Conservation (phyloP, 2,113 vertebrate species). For the Pangasianodon gigas region DNA sequence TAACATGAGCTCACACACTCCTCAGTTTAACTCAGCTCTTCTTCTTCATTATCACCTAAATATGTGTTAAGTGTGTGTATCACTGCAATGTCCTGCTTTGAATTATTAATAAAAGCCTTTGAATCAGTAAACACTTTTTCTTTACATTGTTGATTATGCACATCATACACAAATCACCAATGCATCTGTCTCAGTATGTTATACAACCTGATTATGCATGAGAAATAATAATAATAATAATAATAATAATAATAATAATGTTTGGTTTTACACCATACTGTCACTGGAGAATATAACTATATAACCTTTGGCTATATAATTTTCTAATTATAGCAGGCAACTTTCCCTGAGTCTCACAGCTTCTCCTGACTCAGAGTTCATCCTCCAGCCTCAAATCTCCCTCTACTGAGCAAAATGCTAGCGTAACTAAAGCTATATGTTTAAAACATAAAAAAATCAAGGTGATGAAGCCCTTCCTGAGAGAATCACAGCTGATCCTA, state of each 20-base stretch:
- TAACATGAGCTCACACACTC: slow-evolving; percentile 6
- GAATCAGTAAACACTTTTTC: not conserved
- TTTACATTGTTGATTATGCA: not conserved
- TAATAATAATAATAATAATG: no score
- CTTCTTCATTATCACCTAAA: not conserved
- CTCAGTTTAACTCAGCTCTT: not conserved
- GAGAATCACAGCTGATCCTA: no score
- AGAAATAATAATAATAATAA: not conserved
- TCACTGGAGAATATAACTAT: no score
- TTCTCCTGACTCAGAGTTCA: no score
- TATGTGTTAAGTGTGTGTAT: not conserved
- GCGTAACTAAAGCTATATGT: not conserved
- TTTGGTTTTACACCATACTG: no score
- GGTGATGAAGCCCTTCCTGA: no score
- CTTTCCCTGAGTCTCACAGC: no score
- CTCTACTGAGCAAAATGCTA: no score
- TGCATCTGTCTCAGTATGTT: not conserved
- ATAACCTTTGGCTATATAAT: no score
- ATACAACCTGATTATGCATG: not conserved
- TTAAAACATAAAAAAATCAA: no score
- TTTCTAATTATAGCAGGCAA: no score
- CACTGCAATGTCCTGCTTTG: not conserved
- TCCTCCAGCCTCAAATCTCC: no score
- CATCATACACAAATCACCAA: not conserved
- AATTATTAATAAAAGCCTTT: slow-evolving; percentile 8